Evolutionary conservation across 2,113 vertebrate genomes (phyloP).

Genomic region (Lutjanus erythropterus): DNA sequence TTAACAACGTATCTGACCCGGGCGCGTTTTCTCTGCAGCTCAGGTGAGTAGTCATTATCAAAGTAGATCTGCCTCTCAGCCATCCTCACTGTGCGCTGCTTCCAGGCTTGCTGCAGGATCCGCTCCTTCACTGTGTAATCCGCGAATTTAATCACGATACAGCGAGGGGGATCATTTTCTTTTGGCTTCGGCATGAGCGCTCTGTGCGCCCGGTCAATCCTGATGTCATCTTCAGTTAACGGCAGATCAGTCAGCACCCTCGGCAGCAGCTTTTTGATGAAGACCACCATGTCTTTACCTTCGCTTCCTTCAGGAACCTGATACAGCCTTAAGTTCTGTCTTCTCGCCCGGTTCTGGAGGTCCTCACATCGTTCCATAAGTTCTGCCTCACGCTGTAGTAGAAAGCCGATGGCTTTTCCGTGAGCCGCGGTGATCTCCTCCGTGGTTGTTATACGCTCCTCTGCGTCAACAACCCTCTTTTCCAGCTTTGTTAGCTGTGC

Average conservation of each 20-base stretch:
- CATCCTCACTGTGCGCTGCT: conserved; percentile 1
- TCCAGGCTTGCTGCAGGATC: too few species aligned
- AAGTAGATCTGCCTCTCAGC: conserved; percentile 12
- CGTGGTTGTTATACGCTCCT: background rate
- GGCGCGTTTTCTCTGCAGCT: conserved; percentile 17
- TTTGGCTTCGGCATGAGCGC: too few species aligned
- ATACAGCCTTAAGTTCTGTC: conserved; percentile 6
- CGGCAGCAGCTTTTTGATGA: conserved; percentile 5
- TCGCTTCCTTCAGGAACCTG: conserved; percentile 23
- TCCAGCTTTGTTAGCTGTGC: conserved; percentile 1
- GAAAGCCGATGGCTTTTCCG: conserved; percentile 5
- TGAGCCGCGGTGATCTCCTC: background rate
- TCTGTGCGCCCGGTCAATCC: too few species aligned
- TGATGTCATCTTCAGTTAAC: too few species aligned
- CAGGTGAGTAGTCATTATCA: conserved; percentile 16
- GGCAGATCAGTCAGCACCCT: too few species aligned
- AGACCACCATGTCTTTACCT: background rate
- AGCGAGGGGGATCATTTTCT: too few species aligned
- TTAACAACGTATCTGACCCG: conserved; percentile 17
- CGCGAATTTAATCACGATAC: too few species aligned
- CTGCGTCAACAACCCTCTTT: background rate
- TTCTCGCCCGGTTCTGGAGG: background rate
- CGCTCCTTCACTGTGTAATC: too few species aligned
- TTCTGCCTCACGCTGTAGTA: conserved; percentile 22
- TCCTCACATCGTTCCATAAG: background rate